Evolutionary conservation across 2,113 vertebrate species (phyloP), one percentile per base, ranked within the genome.

Genomic region (Siniperca chuatsi): DNA sequence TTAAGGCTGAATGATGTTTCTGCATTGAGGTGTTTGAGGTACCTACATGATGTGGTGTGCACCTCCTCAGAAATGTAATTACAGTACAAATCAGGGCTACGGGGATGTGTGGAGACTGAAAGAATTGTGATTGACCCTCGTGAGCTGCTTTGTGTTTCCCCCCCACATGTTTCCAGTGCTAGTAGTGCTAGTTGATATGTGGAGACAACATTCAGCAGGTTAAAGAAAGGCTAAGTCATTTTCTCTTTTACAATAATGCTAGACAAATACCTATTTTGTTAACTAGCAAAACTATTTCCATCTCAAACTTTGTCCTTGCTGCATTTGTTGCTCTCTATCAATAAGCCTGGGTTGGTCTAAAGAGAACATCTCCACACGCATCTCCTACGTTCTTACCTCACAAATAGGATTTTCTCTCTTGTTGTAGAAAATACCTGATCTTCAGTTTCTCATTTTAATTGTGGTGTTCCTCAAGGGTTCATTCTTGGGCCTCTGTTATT

Each of bases 31-130:
- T 87, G 60, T 70, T 58, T 29, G 48, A 33, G 78, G 73, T 65
- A 61, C 79, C 58, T 81, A 52, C 67, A 44, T 71, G 64, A 88
- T 86, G 83, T 52, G 58, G 62, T 74, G 82, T 83, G 66, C 78
- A 80, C 82, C 78, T 80, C 79, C 73, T 82, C 65, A 70, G 73
- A 90, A 82, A 90, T 86, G 82, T 70, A 92, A 86, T 89, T 89
- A 84, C 77, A 82, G 65, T 66, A 65, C 62, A 78, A 68, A 89
- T 89, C 75, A 81, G 78, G 80, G 54, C 64, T 57, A 48, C 21
- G 77, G 78, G 23, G 64, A 73, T 77, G 64, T 83, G 82, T 84
- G 68, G 29, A 65, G 54, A 76, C 21, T 0, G 29, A 85, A 73
- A 77, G 62, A 83, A 67, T 71, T 90, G 83, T 62, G 68, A 83